Evolutionary conservation across 2,797 vertebrate genomes (phyloP).

Genomic region (Eremophila alpestris): DNA sequence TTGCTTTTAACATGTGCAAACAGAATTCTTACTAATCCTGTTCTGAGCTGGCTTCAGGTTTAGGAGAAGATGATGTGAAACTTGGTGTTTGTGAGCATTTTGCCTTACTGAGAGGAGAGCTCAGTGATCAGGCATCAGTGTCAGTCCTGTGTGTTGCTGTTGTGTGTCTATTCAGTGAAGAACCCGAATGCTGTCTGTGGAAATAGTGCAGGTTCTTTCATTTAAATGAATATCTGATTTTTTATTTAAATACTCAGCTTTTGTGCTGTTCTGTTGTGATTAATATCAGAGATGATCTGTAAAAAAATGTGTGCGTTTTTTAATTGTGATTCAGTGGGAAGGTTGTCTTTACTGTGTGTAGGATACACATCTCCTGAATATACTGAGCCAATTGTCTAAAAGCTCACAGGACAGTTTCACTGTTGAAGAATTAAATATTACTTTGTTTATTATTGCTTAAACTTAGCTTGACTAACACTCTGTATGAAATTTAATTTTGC

Average conservation of each 20-base stretch:
- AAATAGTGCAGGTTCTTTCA: background rate
- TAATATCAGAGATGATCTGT: background rate
- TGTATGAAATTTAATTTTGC: conserved; percentile 5
- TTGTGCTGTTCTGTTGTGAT: background rate
- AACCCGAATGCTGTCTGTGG: background rate
- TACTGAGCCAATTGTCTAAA: background rate
- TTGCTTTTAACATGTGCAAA: background rate
- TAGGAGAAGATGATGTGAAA: background rate
- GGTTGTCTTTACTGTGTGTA: background rate
- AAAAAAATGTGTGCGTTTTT: background rate
- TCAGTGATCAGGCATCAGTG: background rate
- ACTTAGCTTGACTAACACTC: background rate
- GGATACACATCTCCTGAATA: background rate
- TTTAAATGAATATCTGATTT: background rate
- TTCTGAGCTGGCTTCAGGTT: background rate
- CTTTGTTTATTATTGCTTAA: background rate
- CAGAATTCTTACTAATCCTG: background rate
- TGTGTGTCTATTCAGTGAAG: background rate
- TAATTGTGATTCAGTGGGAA: background rate
- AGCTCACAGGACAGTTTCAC: background rate
- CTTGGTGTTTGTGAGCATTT: background rate
- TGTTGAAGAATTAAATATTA: background rate
- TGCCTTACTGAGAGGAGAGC: background rate
- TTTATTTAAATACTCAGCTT: background rate
- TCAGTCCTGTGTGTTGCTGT: rapidly evolving